Evolutionary conservation across 2,797 vertebrate genomes (phyloP), one percentile per base, ranked within the genome.

Genomic region (Pogoniulus pusillus): DNA sequence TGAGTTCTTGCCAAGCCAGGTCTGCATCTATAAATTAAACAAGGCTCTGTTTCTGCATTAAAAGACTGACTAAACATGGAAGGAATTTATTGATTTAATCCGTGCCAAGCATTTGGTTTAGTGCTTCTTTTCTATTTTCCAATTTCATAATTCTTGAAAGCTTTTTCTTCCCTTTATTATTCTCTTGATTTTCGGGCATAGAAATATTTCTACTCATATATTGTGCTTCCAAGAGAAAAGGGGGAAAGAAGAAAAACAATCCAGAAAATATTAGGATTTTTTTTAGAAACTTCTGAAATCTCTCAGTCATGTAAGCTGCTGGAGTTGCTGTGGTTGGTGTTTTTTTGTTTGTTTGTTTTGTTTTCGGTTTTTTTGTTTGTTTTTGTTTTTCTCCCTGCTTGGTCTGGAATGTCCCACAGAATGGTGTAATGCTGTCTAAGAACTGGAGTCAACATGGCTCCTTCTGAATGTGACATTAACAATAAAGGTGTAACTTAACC

Each of bases 341-440:
- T n/a, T n/a, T n/a, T n/a, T n/a, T n/a, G n/a, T n/a, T n/a, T n/a
- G n/a, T n/a, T n/a, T n/a, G n/a, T n/a, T n/a, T n/a, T n/a, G n/a
- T n/a, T n/a, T n/a, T n/a, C n/a, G n/a, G n/a, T n/a, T n/a, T n/a
- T n/a, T n/a, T n/a, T n/a, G n/a, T n/a, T n/a, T n/a, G n/a, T 57
- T 6, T 39, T 39, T 14, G 37, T 37, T 41, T 45, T 55, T 29
- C 43, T n/a, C n/a, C n/a, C n/a, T 68, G 29, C 60, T 73, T 85
- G 26, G 22, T 72, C 32, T 53, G 55, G 35, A 43, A 12, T 35
- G 51, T 68, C 18, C 9, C 4, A 27, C 60, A 63, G 60, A 47
- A 47, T 0, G 1, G 14, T 58, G 10, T 51, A 53, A 51, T 26
- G 6, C 15, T 34, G 7, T 29, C 32, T 1, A 1, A 62, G 43